These are phyloP conservation scores for Drosophila auraria DNA, from an alignment of 1,140 invertebrate species.

Conservation along the genomic window DNA sequence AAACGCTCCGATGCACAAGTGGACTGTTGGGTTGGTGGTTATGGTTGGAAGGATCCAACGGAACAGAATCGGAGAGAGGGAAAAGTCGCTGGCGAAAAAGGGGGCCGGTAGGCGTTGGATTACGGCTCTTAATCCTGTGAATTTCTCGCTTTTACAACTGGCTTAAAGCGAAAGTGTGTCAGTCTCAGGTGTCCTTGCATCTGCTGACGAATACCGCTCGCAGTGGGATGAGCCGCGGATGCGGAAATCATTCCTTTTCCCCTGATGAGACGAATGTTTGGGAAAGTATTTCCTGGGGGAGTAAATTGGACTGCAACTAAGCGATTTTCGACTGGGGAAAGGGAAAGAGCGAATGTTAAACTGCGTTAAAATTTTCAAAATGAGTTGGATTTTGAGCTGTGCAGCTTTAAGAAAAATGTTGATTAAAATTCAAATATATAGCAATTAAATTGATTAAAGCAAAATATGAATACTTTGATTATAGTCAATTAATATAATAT, in stretches of 20 bases:
- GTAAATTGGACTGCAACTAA: constrained; percentile 7
- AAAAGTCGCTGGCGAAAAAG: background rate
- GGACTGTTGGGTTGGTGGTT: constrained; percentile 52
- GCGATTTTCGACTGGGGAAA: background rate
- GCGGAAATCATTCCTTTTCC: constrained; percentile 36
- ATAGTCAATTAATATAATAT: too few species aligned
- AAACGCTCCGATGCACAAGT: constrained; percentile 53
- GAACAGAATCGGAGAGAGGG: constrained; percentile 5
- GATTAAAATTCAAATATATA: background rate
- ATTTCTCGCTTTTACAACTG: constrained; percentile 55
- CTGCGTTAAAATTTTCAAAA: too few species aligned
- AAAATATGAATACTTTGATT: too few species aligned
- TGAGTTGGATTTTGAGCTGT: background rate
- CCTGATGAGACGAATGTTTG: constrained; percentile 28
- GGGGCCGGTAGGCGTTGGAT: constrained; percentile 34
- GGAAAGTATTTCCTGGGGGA: constrained; percentile 4
- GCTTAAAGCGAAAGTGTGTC: constrained; percentile 54
- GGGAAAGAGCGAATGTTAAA: background rate
- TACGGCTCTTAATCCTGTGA: constrained; percentile 53
- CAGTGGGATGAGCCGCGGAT: constrained; percentile 19
- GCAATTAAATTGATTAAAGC: background rate
- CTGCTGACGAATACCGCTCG: constrained; percentile 35
- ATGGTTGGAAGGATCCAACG: constrained; percentile 26
- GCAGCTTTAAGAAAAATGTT: background rate
- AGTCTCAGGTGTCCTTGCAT: constrained; percentile 51